Base-by-base conservation (phyloP, 1,140 invertebrate genomes). In the Microplitis demolitor region DNA sequence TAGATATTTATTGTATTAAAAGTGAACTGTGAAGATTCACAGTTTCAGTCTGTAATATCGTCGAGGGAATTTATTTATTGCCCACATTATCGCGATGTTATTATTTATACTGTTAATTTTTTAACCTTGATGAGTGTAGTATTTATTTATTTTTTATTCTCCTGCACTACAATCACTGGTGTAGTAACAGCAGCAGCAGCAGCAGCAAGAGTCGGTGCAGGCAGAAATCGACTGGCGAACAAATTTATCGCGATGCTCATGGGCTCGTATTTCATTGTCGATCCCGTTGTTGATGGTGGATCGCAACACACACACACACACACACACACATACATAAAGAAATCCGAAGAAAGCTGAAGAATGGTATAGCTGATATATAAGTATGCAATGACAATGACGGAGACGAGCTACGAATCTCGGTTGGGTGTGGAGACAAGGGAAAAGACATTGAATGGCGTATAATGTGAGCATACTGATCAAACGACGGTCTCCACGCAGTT, bases 241-340 rank as follows among this genome's bases (percentile, higher is more conserved):
- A 71, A 71, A 71, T 71, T 71, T 71, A 71, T 71, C 69, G 69
- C 60, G 60, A 53, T 71, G 69, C 60, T 39, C 45, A 63, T 45
- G 34, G 61, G 60, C 45, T 63, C 69, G 69, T 71, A 71, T 71
- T 71, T 71, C 61, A 71, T 71, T 71, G 69, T 71, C 69, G 69
- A 35, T 64, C 33, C 34, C 34, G 34, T 37, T 33, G 33, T 64
- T 33, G 62, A 53, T 24, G 58, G 62, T 71, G 61, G 69, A 71
- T 71, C 69, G 13, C 69, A 61, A 37, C 16, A 70, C 39, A 45
- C 39, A 45, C 39, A 6, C 5, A 4, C 37, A 39, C 37, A 39
- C 37, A 39, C 11, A 45, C 5, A 45, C 39, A 45, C 39, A 45
- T 9, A 9, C 11, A 11, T 11, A 8, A 45, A 11, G 6, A 54